Base-by-base conservation (phyloP, 2,797 vertebrate species). In the Neostethus bicornis region DNA sequence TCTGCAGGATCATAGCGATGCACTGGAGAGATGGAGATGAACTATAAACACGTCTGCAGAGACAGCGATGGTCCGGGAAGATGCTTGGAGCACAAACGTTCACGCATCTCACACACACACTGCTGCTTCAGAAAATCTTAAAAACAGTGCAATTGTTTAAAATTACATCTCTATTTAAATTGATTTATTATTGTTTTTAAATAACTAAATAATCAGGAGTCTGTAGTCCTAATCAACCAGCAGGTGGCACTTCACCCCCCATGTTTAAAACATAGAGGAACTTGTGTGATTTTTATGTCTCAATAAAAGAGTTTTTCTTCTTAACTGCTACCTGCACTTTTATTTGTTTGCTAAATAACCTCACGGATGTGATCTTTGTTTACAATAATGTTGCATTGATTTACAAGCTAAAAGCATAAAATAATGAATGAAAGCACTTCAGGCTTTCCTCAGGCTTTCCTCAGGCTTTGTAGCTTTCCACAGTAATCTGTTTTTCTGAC, bases 401-500 rank as follows among this genome's bases (percentile, higher is more conserved):
- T 74, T 70, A 72, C 43, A 63, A 32, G 72, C 35, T 58, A 43
- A 66, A 75, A 74, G 44, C 55, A 46, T 63, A 25, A 64, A 64
- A 60, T 75, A 72, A 70, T 75, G 75, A 82, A 79, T 66, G 65
- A 75, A 47, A 64, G 8, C 49, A 58, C 61, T 56, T 43, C 51
- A 46, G 66, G 51, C 5, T 71, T 42, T 80, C 74, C 56, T 43
- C 51, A 46, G 66, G 51, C 5, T 71, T 42, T 80, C 74, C 74
- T 79, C 63, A 0, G 72, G 75, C 74, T 72, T 71, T 54, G 61
- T 45, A 10, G 32, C 38, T 26, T 51, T 73, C 65, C 19, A 69
- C 72, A 51, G 73, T 78, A 62, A 84, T 87, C 73, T 28, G 51
- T 81, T 83, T 75, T 60, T 73, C 71, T 81, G 80, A 82, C 83